Base-by-base conservation (phyloP, 2,113 vertebrate species). In the Anguilla japonica region DNA sequence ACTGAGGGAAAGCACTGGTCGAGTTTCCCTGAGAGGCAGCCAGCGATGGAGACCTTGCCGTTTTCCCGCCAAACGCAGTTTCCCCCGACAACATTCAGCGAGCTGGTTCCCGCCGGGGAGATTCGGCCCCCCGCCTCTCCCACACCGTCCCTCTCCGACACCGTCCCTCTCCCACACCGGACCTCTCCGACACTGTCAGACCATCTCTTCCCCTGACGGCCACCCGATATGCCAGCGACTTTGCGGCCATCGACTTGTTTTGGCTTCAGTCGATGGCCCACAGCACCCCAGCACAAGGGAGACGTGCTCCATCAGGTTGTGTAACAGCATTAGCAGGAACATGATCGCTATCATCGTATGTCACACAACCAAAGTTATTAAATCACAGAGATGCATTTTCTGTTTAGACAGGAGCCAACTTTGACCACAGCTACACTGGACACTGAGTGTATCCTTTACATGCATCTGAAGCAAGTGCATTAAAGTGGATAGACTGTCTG, bases 171-270 rank as follows among this genome's bases (percentile, higher is more conserved):
- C n/a, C n/a, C n/a, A n/a, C n/a, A n/a, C n/a, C n/a, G n/a, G n/a
- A n/a, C n/a, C n/a, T n/a, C n/a, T n/a, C 43, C 43, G 43, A 43
- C 7, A 43, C 43, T 3, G 43, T 3, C 84, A 90, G 90, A 91
- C 90, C 63, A 83, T 83, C 84, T 34, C 26, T 75, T 75, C n/a
- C 71, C 11, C 71, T 3, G 26, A 34, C 9, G n/a, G 71, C n/a
- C 71, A 75, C 71, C 71, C 11, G 34, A 41, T 80, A 80, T 15
- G 40, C 79, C 11, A 11, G 78, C 26, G 2, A 16, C 11, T 15
- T 11, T 0, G 14, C 29, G 79, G 14, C 79, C 4, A 80, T 80
- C 39, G 39, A 80, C 29, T 18, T 80, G 39, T 80, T 80, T 80
- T 80, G 79, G 29, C 79, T 41, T 16, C 79, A 41, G 34, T 41